Conservation (phyloP, 2,797 vertebrate species). For the Acridotheres tristis region DNA sequence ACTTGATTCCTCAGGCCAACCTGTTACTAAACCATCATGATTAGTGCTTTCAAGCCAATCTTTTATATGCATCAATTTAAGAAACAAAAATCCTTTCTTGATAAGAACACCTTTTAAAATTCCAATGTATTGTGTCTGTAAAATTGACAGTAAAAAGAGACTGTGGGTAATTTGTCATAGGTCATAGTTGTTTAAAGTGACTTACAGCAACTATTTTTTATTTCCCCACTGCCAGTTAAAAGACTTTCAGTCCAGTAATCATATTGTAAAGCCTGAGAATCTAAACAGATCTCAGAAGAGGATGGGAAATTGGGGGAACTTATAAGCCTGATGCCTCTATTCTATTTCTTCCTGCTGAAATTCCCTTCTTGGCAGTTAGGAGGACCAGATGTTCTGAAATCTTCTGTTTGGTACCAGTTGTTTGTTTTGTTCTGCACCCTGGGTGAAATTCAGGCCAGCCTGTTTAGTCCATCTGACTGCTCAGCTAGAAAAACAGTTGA, state of each 20-base stretch:
- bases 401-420: not conserved
- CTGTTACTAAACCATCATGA: not conserved
- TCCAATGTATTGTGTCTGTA: not conserved
- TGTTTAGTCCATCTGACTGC: not conserved
- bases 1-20: not conserved
- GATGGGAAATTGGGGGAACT: not conserved
- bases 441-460: conserved; percentile 4
- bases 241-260: not conserved
- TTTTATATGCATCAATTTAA: not conserved
- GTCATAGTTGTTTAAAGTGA: not conserved
- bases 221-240: not conserved
- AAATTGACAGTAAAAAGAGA: not conserved
- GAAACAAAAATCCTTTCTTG: not conserved
- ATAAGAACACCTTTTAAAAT: not conserved
- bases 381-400: not conserved
- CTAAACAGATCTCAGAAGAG: not conserved
- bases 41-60: not conserved
- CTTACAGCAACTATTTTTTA: not conserved
- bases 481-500: not conserved
- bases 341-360: not conserved
- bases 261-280: not conserved
- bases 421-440: not conserved
- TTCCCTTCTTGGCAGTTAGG: not conserved
- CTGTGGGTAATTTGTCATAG: not conserved
- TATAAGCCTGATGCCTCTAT: not conserved